These are phyloP conservation scores for Drosophila suzukii DNA, from an alignment of 1,140 invertebrate species.

Conservation along the genomic window DNA sequence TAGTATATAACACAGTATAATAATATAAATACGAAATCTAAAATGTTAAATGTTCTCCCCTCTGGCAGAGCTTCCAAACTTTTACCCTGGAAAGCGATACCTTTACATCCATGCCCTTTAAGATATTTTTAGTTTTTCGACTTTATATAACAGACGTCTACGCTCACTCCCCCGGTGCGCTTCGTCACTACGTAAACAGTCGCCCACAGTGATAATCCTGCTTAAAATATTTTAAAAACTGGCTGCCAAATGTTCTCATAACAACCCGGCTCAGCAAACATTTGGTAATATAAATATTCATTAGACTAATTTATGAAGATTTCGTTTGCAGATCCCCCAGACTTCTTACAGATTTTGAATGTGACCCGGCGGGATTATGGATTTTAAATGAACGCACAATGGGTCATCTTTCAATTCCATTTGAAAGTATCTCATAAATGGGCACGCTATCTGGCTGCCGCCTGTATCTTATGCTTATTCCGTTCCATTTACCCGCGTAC, in stretches of 20 bases:
- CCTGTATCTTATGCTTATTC: conserved; percentile 34
- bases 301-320: conserved; percentile 22
- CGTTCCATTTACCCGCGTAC: conserved; percentile 28
- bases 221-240: not conserved
- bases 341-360: conserved; percentile 13
- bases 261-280: conserved; percentile 2
- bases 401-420: conserved; percentile 16
- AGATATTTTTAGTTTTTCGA: too few species aligned
- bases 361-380: conserved; percentile 35
- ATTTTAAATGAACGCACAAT: conserved; percentile 42
- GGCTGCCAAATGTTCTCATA: not conserved
- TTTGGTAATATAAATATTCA: conserved; percentile 22
- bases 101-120: too few species aligned
- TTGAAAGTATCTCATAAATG: conserved; percentile 28
- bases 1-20: too few species aligned
- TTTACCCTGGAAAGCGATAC: too few species aligned
- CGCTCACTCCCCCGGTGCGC: too few species aligned
- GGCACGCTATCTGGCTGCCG: conserved; percentile 29
- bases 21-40: too few species aligned
- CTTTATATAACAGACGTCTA: too few species aligned
- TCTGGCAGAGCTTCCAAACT: too few species aligned
- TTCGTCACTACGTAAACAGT: too few species aligned
- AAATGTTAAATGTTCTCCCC: too few species aligned
- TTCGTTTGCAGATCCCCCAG: conserved; percentile 6
- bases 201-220: not conserved